Evolutionary conservation across 2,888 invertebrate genomes (phyloP), one percentile per base, ranked within the genome.

Genomic region (Macaria liturata): DNA sequence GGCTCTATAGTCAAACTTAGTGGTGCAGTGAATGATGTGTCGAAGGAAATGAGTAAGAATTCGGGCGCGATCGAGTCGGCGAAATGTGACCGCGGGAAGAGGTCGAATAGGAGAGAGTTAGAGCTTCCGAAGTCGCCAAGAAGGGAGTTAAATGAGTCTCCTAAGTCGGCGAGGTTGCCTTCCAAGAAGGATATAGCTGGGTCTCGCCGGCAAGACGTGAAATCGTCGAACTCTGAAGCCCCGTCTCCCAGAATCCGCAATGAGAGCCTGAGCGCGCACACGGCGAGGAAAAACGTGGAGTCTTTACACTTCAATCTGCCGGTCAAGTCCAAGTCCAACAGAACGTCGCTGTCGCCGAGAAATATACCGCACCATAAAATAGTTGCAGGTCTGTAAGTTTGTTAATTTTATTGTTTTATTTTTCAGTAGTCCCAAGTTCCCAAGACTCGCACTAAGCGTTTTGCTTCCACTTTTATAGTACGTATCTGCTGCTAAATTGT

Each of bases 341-440:
- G 80, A 62, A 75, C 75, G 8, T 67, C 80, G 5, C 48, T 69
- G 0, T 69, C 69, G 3, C 56, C 66, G 9, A 81, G 71, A 62
- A 70, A 64, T 58, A 77, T 91, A 62, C 91, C 91, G 4, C 75
- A 84, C 66, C 81, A 86, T 64, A 91, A 91, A 71, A 88, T 91
- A 46, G 82, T 91, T 46, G 84, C 91, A 81, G 90, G 91, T 91
- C 70, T 60, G 54, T 62, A 50, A 39, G 4, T 39, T 37, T 31
- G 20, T 1, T 44, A 4, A 37, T n/a, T 40, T 58, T 32, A 9
- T n/a, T n/a, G n/a, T n/a, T n/a, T n/a, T n/a, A n/a, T n/a, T n/a
- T n/a, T n/a, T n/a, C n/a, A n/a, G n/a, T n/a, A n/a, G n/a, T n/a
- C n/a, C n/a, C n/a, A n/a, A n/a, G n/a, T n/a, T n/a, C n/a, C n/a